Base-by-base conservation (phyloP, 2,888 invertebrate genomes). In the Drosophila rubida region DNA sequence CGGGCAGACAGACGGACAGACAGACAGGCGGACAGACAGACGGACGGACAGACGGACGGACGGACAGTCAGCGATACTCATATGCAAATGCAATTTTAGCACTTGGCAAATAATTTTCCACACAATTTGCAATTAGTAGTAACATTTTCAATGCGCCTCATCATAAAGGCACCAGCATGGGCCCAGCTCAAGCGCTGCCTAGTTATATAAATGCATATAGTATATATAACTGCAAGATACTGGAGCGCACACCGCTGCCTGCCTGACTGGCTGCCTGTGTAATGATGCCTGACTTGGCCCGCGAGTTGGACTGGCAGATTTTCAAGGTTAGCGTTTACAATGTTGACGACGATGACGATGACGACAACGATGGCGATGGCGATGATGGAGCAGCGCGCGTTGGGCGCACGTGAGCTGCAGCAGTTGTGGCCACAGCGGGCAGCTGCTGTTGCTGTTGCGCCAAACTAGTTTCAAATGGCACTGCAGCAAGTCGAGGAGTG, bases 401-500 rank as follows among this genome's bases (percentile, higher is more conserved):
- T 59, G 53, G 73, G 64, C 68, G 74, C 88, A 87, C 88, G 88
- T 84, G 88, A 84, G 86, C 60, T 32, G 63, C 64, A 59, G 22
- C n/a, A 32, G 32, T n/a, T 58, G 61, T 57, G 64, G 83, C 80
- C 69, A 1, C 5, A 32, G 58, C 84, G 58, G 74, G 77, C 80
- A 78, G 80, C 84, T 68, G 80, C 60, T 63, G 77, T 83, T 75
- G 80, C 84, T 68, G 80, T 62, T 63, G 59, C 22, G 59, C 59
- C 85, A 84, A 84, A 84, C 84, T 87, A 88, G 84, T 84, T 84
- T 84, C 88, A 84, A 84, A 84, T 88, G 84, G 85, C 76, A 81
- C 68, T 58, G 46, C 51, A 54, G 66, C 62, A 62, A 58, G n/a
- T 58, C 61, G 80, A 82, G 82, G 82, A 82, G 82, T 82, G 81